A percentile compares a stretch with the other conserved stretches of the same genome.
Conservation (phyloP, 2,888 invertebrate species). For the Phaedon cochleariae region DNA sequence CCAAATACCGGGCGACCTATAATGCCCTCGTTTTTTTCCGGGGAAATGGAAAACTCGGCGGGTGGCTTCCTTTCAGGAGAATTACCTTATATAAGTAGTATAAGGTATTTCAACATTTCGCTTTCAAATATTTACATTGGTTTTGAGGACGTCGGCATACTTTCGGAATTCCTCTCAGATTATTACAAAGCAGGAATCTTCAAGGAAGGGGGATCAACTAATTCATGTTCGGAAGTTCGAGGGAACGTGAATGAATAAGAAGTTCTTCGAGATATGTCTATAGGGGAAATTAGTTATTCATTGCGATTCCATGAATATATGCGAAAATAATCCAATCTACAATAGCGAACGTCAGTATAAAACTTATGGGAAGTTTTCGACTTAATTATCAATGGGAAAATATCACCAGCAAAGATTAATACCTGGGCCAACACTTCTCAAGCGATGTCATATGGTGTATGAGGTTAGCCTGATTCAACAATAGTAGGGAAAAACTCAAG, state of each 20-base stretch:
- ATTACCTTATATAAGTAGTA: slow-evolving; percentile 43
- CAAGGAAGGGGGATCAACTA: slow-evolving; percentile 3
- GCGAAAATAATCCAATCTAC: not conserved
- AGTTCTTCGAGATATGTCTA: not conserved
- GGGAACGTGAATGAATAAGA: not conserved
- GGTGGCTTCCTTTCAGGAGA: slow-evolving; percentile 28
- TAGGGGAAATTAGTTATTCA: not conserved
- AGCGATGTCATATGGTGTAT: too few species aligned
- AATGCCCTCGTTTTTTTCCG: slow-evolving; percentile 10
- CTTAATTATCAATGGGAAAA: too few species aligned
- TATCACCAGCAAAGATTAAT: too few species aligned
- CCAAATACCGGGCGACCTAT: slow-evolving; percentile 16
- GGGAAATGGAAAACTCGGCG: slow-evolving; percentile 3
- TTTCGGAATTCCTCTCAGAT: slow-evolving; percentile 39
- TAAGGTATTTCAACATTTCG: slow-evolving; percentile 46
- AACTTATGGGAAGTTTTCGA: too few species aligned
- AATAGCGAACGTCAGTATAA: too few species aligned
- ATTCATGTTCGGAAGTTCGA: not conserved
- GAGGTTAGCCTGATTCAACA: too few species aligned
- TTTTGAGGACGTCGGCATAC: slow-evolving; percentile 40
- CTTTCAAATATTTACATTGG: slow-evolving; percentile 53
- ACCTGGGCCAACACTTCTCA: too few species aligned
- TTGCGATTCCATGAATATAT: not conserved
- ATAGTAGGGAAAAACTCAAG: too few species aligned
- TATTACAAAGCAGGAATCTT: slow-evolving; percentile 33